These are phyloP conservation scores for Ahaetulla prasina DNA, from an alignment of 2,113 vertebrate genomes.

Conservation along the genomic window DNA sequence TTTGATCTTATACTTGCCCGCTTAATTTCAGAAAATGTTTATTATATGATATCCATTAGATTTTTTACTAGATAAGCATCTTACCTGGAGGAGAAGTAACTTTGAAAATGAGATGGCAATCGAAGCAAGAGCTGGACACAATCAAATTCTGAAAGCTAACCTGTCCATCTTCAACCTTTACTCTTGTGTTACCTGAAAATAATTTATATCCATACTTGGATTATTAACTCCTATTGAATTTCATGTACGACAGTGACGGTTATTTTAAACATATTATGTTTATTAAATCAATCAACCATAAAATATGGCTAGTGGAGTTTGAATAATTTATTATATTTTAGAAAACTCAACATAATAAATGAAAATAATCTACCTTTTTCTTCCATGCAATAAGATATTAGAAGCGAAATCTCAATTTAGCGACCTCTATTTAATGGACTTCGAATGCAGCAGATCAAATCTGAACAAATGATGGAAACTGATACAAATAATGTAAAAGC, in stretches of 20 bases:
- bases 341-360: conserved; percentile 1
- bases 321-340: not conserved
- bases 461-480: not conserved
- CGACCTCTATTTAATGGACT: not conserved
- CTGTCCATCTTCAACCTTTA: conserved; percentile 62
- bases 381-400: not conserved
- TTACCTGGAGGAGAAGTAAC: conserved; percentile 73
- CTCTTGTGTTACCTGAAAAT: conserved; percentile 59
- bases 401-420: not conserved
- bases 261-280: conserved; percentile 1
- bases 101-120: conserved; percentile 68
- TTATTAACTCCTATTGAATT: not conserved
- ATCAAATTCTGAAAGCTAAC: conserved; percentile 67
- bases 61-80: not conserved
- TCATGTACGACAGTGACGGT: not conserved
- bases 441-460: not conserved
- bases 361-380: conserved; percentile 5
- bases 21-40: not conserved
- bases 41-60: not conserved
- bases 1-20: not conserved
- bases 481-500: not conserved
- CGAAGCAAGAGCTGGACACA: conserved; percentile 62
- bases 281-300: conserved; percentile 11
- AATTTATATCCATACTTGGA: not conserved
- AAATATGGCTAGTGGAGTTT: conserved; percentile 16